Conservation (phyloP, 2,113 vertebrate species). For the Leiothrix lutea region DNA sequence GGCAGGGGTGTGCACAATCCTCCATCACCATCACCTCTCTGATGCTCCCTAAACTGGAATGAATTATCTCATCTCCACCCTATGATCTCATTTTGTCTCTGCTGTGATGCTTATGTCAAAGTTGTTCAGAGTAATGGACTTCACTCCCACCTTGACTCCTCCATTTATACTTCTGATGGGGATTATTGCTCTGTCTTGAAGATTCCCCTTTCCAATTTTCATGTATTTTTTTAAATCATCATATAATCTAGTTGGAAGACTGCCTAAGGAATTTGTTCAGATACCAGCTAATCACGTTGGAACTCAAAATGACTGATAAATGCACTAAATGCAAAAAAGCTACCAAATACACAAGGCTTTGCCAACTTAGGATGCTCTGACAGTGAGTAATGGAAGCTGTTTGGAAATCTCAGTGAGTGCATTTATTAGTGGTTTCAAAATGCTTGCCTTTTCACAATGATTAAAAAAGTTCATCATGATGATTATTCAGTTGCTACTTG, state of each 20-base stretch:
- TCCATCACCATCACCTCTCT: not conserved
- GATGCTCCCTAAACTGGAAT: not conserved
- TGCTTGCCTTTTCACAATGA: not conserved
- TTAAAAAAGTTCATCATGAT: not conserved
- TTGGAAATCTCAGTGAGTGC: not conserved
- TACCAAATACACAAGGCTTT: not conserved
- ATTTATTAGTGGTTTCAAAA: not conserved
- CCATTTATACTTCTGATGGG: not conserved
- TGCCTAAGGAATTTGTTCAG: not conserved
- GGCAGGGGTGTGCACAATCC: not conserved
- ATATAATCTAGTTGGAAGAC: not conserved
- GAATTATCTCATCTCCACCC: not conserved
- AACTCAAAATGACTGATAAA: not conserved
- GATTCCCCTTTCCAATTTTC: not conserved
- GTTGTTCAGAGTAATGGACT: not conserved
- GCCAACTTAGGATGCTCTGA: not conserved
- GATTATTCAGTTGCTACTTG: not conserved
- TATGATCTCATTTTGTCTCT: not conserved
- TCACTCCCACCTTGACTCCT: not conserved
- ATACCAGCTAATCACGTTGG: not conserved
- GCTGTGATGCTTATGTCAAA: not conserved
- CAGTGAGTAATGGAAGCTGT: constrained; percentile 3
- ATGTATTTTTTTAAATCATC: not conserved
- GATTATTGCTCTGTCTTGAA: not conserved
- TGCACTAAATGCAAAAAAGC: not conserved